phyloP scores from a whole-genome alignment of 2,113 vertebrate genomes.

The Micromys minutus region DNA sequence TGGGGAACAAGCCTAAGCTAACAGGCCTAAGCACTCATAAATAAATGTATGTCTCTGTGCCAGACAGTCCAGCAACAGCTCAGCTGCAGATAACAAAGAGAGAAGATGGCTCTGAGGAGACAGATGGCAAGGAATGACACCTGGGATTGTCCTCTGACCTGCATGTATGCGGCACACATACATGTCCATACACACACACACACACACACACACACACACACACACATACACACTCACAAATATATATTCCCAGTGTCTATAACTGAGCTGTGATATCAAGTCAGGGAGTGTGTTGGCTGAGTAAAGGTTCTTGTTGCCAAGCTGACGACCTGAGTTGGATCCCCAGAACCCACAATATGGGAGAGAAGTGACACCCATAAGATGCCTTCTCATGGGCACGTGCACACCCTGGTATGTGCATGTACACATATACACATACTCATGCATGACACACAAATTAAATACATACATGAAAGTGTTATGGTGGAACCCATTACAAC shows the following conservation, averaged over 20 bases:
- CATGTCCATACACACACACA: not conserved
- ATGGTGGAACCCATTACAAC: not conserved
- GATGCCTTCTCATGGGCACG: not conserved
- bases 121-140: not conserved
- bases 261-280: not conserved
- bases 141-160: not conserved
- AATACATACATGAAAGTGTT: not conserved
- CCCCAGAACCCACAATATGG: not conserved
- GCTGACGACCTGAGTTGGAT: not conserved
- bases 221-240: not conserved
- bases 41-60: no score
- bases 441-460: not conserved
- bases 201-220: not conserved
- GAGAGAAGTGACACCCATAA: not conserved
- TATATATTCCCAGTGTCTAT: not conserved
- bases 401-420: not conserved
- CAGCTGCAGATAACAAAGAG: not conserved
- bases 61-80: no score
- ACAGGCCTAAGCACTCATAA: no score
- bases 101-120: not conserved
- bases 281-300: not conserved
- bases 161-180: accelerated
- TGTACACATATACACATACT: accelerated
- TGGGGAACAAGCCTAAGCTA: no score
- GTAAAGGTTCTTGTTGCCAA: not conserved